Base-by-base conservation (phyloP, 2,888 invertebrate species). In the Ophion ventricosus region DNA sequence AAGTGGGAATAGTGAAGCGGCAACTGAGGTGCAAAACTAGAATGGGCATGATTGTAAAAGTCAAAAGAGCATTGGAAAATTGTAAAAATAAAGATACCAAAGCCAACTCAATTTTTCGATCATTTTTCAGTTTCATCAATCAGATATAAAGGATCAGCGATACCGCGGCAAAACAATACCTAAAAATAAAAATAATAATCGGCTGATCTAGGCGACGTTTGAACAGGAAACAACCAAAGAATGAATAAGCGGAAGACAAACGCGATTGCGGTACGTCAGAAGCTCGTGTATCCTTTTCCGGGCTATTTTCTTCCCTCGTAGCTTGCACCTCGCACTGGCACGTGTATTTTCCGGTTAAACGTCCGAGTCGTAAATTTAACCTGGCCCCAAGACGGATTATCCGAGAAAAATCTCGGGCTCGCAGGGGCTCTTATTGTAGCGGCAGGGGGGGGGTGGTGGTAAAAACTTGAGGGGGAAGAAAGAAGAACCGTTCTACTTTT, bases 361-460 rank as follows among this genome's bases (percentile, higher is more conserved):
- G 84, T 85, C 72, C 83, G 75, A 72, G 82, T 81, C 85, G 87
- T 88, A 88, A 88, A 88, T 88, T 86, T 85, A 80, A 82, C 85
- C 61, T 57, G 86, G 85, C 85, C 49, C 72, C 85, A 80, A 85
- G 85, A 83, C 83, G 76, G 82, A 88, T 88, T 88, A 85, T 85
- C 85, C 75, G 78, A 54, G 86, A 78, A 86, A 86, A 88, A 88
- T 87, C 88, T 87, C 86, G 84, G 86, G 75, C 80, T 70, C 80
- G 56, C 64, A 72, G 64, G 70, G 49, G 66, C 35, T 64, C 79
- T 79, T 64, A 79, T 79, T 79, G 70, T 61, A 35, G n/a, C n/a
- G n/a, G n/a, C n/a, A 56, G 29, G 10, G 26, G 54, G 11, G 67
- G 59, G 43, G 29, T 4, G 35, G 35, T 35, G 35, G 40, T 56